phyloP scores from a whole-genome alignment of 2,797 vertebrate species.

The Esox masquinongy region DNA sequence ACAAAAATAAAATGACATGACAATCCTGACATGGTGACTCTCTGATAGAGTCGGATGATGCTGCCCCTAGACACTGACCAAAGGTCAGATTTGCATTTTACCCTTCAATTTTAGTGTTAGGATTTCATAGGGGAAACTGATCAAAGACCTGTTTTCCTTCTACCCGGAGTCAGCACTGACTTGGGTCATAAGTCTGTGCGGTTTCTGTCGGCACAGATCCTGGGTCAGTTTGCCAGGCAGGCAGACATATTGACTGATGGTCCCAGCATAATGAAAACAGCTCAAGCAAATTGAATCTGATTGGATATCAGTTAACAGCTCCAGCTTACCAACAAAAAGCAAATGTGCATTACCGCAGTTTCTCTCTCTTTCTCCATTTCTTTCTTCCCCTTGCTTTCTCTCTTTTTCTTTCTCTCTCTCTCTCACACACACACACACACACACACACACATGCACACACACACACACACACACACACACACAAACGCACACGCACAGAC shows the following conservation, averaged over 20 bases:
- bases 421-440: not conserved
- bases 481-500: too few species aligned
- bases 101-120: not conserved
- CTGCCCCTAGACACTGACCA: constrained; percentile 7
- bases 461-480: too few species aligned
- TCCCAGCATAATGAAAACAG: constrained; percentile 61
- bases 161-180: not conserved
- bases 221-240: constrained; percentile 26
- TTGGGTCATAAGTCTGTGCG: not conserved
- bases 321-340: constrained; percentile 41
- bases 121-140: constrained; percentile 21
- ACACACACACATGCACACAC: too few species aligned
- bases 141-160: not conserved
- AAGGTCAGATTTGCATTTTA: not conserved
- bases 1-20: not conserved
- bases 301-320: constrained; percentile 60
- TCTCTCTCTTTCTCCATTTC: not conserved
- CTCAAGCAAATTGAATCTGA: constrained; percentile 56
- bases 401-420: not conserved
- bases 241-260: constrained; percentile 56
- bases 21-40: not conserved
- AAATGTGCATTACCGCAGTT: constrained; percentile 30
- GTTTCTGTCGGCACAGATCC: not conserved
- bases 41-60: not conserved
- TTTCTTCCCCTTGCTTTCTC: constrained; percentile 1